Evolutionary conservation across 2,113 vertebrate species (phyloP), one percentile per base, ranked within the genome.

Genomic region (Hippotragus niger): DNA sequence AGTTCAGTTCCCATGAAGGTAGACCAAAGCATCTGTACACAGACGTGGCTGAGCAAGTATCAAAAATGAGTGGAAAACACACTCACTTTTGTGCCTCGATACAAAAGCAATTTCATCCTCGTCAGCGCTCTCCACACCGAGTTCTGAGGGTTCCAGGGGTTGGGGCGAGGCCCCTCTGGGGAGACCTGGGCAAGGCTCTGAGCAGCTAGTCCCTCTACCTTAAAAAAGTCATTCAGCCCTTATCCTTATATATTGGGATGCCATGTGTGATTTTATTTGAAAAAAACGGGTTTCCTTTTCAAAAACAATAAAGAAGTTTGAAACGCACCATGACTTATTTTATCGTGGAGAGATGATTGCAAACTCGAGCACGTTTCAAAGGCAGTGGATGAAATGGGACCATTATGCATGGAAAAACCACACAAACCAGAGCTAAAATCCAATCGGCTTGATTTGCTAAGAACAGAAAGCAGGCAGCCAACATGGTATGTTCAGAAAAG

Each of bases 391-490:
- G 36, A 50, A 86, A 40, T 97, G 36, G 45, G 45, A 5, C 11
- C 40, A 25, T 57, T 2, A 2, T 4, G 13, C 2, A 14, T 6
- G 31, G 19, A n/a, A 78, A 71, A 53, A 36, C 8, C 67, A 67
- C 57, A 43, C 60, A 50, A n/a, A 50, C 60, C 47, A 36, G n/a
- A 31, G 5, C 25, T 11, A 52, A 14, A 47, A 31, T 71, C 27
- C 88, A 7, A 6, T 21, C 16, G 21, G 94, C 45, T 57, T 23
- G 23, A 11, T 40, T 16, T 33, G 43, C 86, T 53, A 36, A 83
- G 52, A 55, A 31, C 13, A 71, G 29, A 15, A 67, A 0, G 0
- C 0, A n/a, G 50, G 14, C 25, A 3, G 23, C 33, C 60, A 13
- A 3, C 8, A 1, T 0, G 33, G 6, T 53, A 11, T 33, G n/a